phyloP scores from a whole-genome alignment of 2,113 vertebrate species.

The Antigone vipio region DNA sequence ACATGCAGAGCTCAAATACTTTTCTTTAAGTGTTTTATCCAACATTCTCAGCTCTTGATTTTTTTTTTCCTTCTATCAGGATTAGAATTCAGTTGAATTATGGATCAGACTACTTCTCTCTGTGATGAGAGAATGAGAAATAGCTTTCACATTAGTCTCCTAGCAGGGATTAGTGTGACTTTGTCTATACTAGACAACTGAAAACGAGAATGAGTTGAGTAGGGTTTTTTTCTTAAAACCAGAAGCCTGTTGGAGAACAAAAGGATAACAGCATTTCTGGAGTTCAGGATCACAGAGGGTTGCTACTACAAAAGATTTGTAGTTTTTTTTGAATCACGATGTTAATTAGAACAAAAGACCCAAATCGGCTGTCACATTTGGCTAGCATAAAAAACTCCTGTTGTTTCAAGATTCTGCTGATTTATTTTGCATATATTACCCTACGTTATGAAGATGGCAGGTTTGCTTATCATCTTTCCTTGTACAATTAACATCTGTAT shows the following conservation, averaged over 20 bases:
- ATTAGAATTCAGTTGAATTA: neutral
- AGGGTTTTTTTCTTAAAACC: neutral
- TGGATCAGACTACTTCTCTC: neutral
- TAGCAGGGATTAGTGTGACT: neutral
- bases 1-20: neutral
- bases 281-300: neutral
- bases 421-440: neutral
- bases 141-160: neutral
- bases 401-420: neutral
- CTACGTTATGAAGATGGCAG: neutral
- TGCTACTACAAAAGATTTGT: neutral
- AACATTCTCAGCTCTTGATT: neutral
- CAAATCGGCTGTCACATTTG: neutral
- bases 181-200: neutral
- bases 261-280: neutral
- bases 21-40: neutral
- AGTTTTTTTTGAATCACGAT: neutral
- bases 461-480: neutral
- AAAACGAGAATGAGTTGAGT: neutral
- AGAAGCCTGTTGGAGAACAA: neutral
- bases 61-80: neutral
- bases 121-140: neutral
- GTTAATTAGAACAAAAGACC: neutral
- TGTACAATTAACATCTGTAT: accelerated
- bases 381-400: neutral